A percentile compares a stretch with the other conserved stretches of the same genome.
These are phyloP conservation scores for Borostomias antarcticus DNA, from an alignment of 2,797 vertebrate species.

Conservation along the genomic window DNA sequence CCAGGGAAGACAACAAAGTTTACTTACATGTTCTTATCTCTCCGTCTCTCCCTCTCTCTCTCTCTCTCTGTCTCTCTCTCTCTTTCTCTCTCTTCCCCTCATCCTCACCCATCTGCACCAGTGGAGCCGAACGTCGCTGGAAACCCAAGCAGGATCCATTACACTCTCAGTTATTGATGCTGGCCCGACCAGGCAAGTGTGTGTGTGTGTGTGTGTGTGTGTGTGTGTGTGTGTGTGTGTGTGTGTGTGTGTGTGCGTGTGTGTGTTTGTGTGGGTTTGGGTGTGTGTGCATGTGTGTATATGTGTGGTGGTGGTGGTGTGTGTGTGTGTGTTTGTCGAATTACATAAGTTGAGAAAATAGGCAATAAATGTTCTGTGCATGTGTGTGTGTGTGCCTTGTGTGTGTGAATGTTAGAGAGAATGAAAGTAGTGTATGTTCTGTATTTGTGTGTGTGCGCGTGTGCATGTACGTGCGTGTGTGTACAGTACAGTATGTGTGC, in stretches of 20 bases:
- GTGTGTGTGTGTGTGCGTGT: not conserved
- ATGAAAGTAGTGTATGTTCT: too few relatives aligned
- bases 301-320: not conserved
- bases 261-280: not conserved
- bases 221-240: not conserved
- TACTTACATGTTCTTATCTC: constrained; percentile 65
- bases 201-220: constrained; percentile 5
- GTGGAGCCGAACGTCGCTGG: constrained; percentile 28
- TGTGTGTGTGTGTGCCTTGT: too few relatives aligned
- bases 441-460: too few relatives aligned
- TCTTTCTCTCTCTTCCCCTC: not conserved
- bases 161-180: constrained; percentile 40
- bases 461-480: too few relatives aligned
- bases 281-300: not conserved
- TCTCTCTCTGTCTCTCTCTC: constrained; percentile 13
- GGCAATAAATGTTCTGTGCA: too few relatives aligned
- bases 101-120: constrained; percentile 24
- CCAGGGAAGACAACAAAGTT: constrained; percentile 51
- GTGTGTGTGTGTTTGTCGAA: not conserved
- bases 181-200: not conserved
- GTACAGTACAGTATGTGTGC: too few relatives aligned
- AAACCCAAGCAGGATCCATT: constrained; percentile 63
- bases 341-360: too few relatives aligned
- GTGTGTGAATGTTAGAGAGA: too few relatives aligned
- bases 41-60: constrained; percentile 51